A percentile compares a stretch with the other conserved stretches of the same genome.
Evolutionary conservation across 2,797 vertebrate genomes (phyloP).

Genomic region (Chaetophractus vellerosus): DNA sequence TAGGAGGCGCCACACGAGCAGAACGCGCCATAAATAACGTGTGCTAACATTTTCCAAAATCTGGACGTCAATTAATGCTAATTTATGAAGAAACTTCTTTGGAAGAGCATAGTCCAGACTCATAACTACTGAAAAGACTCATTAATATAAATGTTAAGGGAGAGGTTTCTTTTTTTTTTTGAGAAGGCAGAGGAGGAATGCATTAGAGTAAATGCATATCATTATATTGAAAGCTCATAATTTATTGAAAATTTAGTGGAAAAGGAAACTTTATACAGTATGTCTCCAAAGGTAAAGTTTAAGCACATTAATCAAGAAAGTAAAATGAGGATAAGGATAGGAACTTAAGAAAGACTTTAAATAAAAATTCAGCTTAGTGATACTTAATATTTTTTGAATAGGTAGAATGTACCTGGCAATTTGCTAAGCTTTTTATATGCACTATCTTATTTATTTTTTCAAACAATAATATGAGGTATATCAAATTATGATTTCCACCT

Average conservation of each 20-base stretch:
- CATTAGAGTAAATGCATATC: constrained; percentile 80
- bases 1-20: constrained; percentile 78
- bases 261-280: constrained; percentile 70
- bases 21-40: constrained; percentile 82
- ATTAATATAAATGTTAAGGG: constrained; percentile 56
- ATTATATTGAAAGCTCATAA: constrained; percentile 66
- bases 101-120: constrained; percentile 71
- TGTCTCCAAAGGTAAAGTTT: constrained; percentile 75
- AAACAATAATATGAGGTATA: background rate
- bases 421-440: too few relatives aligned
- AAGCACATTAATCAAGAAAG: constrained; percentile 76
- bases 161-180: background rate
- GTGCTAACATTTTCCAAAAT: constrained; percentile 83
- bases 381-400: background rate
- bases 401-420: fast-evolving
- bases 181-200: background rate
- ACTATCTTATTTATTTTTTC: background rate
- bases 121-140: constrained; percentile 74
- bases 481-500: background rate
- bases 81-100: constrained; percentile 83
- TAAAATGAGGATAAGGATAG: constrained; percentile 55
- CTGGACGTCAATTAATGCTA: constrained; percentile 84
- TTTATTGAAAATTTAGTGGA: constrained; percentile 32
- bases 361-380: background rate
- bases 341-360: background rate